These are phyloP conservation scores for Anoplius nigerrimus DNA, from an alignment of 2,888 invertebrate species.

Conservation along the genomic window DNA sequence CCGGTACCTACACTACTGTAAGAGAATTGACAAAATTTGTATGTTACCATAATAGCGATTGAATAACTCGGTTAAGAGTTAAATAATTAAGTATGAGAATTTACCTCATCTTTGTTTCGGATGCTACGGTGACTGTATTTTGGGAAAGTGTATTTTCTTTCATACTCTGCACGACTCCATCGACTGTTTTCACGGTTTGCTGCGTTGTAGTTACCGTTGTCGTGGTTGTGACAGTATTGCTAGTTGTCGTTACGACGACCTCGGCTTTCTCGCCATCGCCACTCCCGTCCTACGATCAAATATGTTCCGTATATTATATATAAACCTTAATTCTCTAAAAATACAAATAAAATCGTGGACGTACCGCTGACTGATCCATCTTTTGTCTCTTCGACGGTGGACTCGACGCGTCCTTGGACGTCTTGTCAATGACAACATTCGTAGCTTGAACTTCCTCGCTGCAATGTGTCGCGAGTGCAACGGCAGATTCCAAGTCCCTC, in stretches of 20 bases:
- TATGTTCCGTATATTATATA: background rate
- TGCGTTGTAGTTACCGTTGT: conserved; percentile 73
- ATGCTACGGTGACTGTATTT: conserved; percentile 68
- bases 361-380: conserved; percentile 49
- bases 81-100: background rate
- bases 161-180: conserved; percentile 76
- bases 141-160: conserved; percentile 75
- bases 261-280: conserved; percentile 64
- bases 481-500: conserved; percentile 80
- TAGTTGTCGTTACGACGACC: conserved; percentile 68
- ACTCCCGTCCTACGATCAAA: background rate
- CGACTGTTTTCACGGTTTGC: conserved; percentile 72
- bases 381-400: conserved; percentile 62
- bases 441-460: conserved; percentile 75
- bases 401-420: conserved; percentile 31
- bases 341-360: background rate
- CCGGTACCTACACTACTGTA: conserved; percentile 33
- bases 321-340: conserved; percentile 7
- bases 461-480: conserved; percentile 80
- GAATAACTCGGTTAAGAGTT: background rate
- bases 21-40: conserved; percentile 12
- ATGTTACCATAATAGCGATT: no score
- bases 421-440: conserved; percentile 43
- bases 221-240: conserved; percentile 73
- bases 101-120: conserved; percentile 46